Percentiles rank a stretch among this genome's conserved stretches.
phyloP scores from a whole-genome alignment of 2,113 vertebrate genomes.

The Melozone crissalis region DNA sequence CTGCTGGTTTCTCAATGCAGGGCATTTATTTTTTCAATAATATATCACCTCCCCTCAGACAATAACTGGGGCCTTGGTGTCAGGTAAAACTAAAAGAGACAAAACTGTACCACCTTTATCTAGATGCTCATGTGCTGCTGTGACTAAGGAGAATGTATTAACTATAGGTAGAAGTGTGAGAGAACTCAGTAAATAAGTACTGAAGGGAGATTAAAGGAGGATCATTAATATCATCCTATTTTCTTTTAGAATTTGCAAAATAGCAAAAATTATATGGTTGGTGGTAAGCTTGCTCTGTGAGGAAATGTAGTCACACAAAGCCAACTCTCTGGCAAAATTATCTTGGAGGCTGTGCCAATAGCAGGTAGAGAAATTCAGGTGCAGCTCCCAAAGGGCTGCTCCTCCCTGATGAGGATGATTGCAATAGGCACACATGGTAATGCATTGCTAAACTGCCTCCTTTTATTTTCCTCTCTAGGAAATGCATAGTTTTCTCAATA shows the following conservation, averaged over 20 bases:
- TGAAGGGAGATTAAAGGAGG: background rate
- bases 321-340: background rate
- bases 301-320: background rate
- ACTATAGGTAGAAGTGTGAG: background rate
- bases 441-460: background rate
- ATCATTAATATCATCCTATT: background rate
- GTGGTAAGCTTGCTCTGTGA: background rate
- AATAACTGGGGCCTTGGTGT: rapidly evolving
- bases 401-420: background rate
- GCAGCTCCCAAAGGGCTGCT: background rate
- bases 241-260: background rate
- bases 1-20: background rate
- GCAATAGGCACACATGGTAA: background rate
- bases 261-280: background rate
- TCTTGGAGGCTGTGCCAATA: background rate
- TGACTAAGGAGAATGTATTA: background rate
- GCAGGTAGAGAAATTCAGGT: background rate
- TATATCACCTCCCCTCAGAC: background rate
- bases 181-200: background rate
- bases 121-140: background rate
- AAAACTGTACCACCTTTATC: background rate
- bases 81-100: background rate
- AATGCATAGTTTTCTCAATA: background rate
- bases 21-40: background rate
- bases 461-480: background rate